These are phyloP conservation scores for Drosophila repletoides DNA, from an alignment of 1,140 invertebrate genomes.

Conservation along the genomic window DNA sequence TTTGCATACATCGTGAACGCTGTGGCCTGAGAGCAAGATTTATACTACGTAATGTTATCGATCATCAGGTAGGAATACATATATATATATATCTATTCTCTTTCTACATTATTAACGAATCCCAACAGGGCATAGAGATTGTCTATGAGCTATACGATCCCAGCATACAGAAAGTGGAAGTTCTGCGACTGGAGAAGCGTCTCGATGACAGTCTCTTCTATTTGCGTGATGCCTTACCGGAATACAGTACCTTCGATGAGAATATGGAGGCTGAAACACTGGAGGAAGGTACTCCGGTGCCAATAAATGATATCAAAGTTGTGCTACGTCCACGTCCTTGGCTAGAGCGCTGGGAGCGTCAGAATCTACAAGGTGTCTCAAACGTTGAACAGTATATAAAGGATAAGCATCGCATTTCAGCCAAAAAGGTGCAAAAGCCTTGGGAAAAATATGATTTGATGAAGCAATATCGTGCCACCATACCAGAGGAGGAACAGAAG, in stretches of 20 bases:
- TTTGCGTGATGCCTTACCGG: constrained; percentile 94
- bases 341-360: constrained; percentile 92
- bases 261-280: constrained; percentile 94
- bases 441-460: constrained; percentile 97
- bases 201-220: constrained; percentile 95
- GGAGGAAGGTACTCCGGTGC: constrained; percentile 90
- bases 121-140: constrained; percentile 90
- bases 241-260: constrained; percentile 96
- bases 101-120: too few species aligned
- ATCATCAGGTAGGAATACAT: too few species aligned
- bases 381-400: constrained; percentile 85
- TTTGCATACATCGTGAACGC: constrained; percentile 94
- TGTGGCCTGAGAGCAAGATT: constrained; percentile 93
- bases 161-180: constrained; percentile 93
- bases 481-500: constrained; percentile 93
- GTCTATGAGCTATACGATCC: constrained; percentile 97
- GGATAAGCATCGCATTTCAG: constrained; percentile 85
- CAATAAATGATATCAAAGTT: constrained; percentile 94
- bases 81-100: too few species aligned
- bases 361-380: constrained; percentile 90
- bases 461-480: constrained; percentile 93
- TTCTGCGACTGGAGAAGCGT: constrained; percentile 95
- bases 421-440: constrained; percentile 86
- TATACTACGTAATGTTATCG: constrained; percentile 95
- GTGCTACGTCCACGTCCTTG: constrained; percentile 93